Base-by-base conservation (phyloP, 2,113 vertebrate genomes). In the Aphyosemion australe region DNA sequence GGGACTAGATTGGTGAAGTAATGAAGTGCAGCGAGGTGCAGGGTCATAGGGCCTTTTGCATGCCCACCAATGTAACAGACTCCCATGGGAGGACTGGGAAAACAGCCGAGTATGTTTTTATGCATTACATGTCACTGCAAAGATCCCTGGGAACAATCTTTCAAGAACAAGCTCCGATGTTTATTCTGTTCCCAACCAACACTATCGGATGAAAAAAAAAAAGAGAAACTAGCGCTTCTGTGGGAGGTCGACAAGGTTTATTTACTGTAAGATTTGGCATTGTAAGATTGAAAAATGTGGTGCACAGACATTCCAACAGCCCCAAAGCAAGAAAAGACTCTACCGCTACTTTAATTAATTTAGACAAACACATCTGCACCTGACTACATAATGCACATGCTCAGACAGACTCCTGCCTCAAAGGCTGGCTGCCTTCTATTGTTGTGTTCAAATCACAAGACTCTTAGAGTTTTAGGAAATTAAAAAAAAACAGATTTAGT, bases 31-130 rank as follows among this genome's bases (percentile, higher is more conserved):
- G 61, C n/a, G 46, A 58, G 48, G 77, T 61, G 74, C 34, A 52
- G 76, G 77, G 81, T 87, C 83, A 85, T 45, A 19, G 72, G 74
- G 76, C 74, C 61, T 75, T 78, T 82, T 84, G 74, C 68, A 82
- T 68, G 78, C 69, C 50, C 46, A 56, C 77, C 63, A 82, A 75
- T 77, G 68, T 74, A 69, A 76, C 74, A 76, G 76, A 76, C 76
- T 89, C 89, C 80, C 79, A 16, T 10, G 78, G 90, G 88, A 87
- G 79, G 74, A 59, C 61, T 84, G 85, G 61, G 54, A 84, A 86
- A 91, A 88, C 87, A 89, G 21, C 16, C 45, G 43, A 50, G 76
- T 48, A 65, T 89, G 87, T 88, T 91, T 89, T 88, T 73, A 54
- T 34, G 77, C 80, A 79, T 71, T 74, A 82, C 78, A 81, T 76